Evolutionary conservation across 2,797 vertebrate genomes (phyloP).

Genomic region (Corythornis leucogaster): DNA sequence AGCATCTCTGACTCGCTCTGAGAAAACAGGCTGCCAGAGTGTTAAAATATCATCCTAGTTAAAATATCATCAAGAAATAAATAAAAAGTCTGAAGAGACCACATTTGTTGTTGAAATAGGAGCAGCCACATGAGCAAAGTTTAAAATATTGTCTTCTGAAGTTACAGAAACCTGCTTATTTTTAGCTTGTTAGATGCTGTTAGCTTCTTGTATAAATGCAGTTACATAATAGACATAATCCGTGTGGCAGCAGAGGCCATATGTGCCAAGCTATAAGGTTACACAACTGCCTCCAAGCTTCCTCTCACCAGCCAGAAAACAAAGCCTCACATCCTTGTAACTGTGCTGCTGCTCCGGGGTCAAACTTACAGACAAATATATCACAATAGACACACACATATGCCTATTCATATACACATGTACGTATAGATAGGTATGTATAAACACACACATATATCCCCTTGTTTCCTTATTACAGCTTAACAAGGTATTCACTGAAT

Average conservation of each 20-base stretch:
- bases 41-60: not conserved
- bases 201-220: not conserved
- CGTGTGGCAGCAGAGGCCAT: rapidly evolving
- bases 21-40: not conserved
- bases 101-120: not conserved
- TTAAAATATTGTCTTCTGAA: conserved; percentile 2
- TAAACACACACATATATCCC: not conserved
- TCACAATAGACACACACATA: rapidly evolving
- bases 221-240: conserved; percentile 29
- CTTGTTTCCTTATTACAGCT: not conserved
- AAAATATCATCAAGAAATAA: not conserved
- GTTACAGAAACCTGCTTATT: conserved; percentile 30
- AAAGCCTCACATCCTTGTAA: not conserved
- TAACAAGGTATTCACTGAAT: not conserved
- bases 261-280: not conserved
- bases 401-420: not conserved
- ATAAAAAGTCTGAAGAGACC: not conserved
- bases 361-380: not conserved
- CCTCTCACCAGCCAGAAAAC: not conserved
- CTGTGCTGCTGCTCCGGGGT: not conserved
- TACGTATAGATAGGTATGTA: rapidly evolving
- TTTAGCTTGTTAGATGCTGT: conserved; percentile 2
- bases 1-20: not conserved
- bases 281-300: not conserved
- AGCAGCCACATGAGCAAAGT: not conserved